These are phyloP conservation scores for Bradynema listronoti DNA, from an alignment of 1,140 invertebrate genomes.

Conservation along the genomic window DNA sequence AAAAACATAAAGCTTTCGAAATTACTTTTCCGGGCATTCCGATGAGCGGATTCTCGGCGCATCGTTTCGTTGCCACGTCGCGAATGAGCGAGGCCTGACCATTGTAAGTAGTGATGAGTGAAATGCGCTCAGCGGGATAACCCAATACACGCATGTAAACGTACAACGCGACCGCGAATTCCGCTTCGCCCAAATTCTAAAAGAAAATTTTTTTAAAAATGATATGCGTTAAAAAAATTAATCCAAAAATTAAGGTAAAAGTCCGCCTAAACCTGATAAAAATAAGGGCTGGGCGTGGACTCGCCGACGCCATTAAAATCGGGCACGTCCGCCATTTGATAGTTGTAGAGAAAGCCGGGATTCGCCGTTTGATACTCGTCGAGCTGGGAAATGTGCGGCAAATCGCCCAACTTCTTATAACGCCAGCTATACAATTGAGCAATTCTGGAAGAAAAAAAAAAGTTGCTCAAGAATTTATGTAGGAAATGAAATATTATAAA, in stretches of 20 bases:
- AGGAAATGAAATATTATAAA: background rate
- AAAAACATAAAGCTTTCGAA: too few species aligned
- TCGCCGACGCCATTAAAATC: constrained; percentile 95
- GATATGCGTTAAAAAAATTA: constrained; percentile 4
- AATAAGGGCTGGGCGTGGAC: constrained; percentile 93
- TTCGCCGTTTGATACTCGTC: constrained; percentile 82
- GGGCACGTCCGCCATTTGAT: constrained; percentile 90
- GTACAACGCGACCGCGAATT: constrained; percentile 91
- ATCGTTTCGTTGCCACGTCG: constrained; percentile 88
- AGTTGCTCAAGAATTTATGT: background rate
- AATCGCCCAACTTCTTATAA: constrained; percentile 86
- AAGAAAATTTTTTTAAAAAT: constrained; percentile 33
- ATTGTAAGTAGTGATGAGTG: constrained; percentile 98
- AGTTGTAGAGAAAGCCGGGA: constrained; percentile 83
- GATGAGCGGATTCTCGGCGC: constrained; percentile 90
- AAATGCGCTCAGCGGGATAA: constrained; percentile 93
- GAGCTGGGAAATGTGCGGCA: constrained; percentile 74
- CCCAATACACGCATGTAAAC: constrained; percentile 97
- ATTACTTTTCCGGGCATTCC: constrained; percentile 82
- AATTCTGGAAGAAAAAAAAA: constrained; percentile 64
- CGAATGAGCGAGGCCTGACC: constrained; percentile 94
- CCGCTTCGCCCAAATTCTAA: constrained; percentile 93
- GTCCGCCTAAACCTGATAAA: constrained; percentile 79
- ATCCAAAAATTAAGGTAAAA: background rate
- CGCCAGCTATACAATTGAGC: constrained; percentile 94